These are phyloP conservation scores for Hoplodrina ambigua DNA, from an alignment of 2,888 invertebrate species.

Conservation along the genomic window DNA sequence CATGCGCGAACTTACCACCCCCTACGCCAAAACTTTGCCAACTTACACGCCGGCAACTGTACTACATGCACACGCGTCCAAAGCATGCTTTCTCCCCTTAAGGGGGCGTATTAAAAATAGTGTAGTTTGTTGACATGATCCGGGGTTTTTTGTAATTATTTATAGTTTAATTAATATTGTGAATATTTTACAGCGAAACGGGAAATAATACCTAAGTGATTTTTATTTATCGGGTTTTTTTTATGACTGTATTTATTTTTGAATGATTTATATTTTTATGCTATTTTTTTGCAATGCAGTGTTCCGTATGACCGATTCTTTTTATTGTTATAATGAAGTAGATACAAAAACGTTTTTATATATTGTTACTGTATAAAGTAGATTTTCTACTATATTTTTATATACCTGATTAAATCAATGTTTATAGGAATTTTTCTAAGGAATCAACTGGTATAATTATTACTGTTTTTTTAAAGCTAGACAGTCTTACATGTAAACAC, in stretches of 20 bases:
- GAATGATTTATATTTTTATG: conserved; percentile 31
- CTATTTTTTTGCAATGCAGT: conserved; percentile 4
- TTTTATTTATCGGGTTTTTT: conserved; percentile 50
- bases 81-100: neutral
- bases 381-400: conserved; percentile 61
- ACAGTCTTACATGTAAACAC: neutral
- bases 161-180: conserved; percentile 18
- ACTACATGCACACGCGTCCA: conserved; percentile 6
- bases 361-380: conserved; percentile 57
- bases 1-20: too few relatives aligned
- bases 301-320: conserved; percentile 20
- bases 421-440: conserved; percentile 49
- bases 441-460: conserved; percentile 21
- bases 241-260: conserved; percentile 51
- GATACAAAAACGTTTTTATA: conserved; percentile 37
- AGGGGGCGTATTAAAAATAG: conserved; percentile 40
- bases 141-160: conserved; percentile 54
- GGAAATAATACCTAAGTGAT: conserved; percentile 43
- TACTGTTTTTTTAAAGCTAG: neutral
- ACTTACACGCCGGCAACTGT: neutral
- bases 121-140: conserved; percentile 58
- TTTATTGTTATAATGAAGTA: conserved; percentile 32
- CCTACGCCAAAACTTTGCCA: too few relatives aligned
- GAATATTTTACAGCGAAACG: conserved; percentile 21
- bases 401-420: conserved; percentile 36